phyloP scores from a whole-genome alignment of 1,140 invertebrate species.

The Sweltsa coloradensis region DNA sequence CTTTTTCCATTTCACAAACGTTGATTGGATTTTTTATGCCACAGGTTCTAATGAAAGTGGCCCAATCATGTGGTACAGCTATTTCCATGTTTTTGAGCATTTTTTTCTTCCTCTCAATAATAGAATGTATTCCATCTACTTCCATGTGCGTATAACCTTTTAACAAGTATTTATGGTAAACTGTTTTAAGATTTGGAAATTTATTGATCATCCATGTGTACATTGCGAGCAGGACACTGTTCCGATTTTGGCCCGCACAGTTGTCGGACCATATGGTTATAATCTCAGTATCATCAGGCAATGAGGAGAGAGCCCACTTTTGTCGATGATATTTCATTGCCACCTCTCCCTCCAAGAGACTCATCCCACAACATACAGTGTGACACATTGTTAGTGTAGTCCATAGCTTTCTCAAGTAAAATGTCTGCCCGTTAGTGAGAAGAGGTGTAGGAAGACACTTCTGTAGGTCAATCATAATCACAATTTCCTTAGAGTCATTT shows the following conservation, averaged over 20 bases:
- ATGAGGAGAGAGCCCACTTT: constrained; percentile 8
- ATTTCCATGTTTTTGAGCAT: constrained; percentile 1
- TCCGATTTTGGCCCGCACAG: constrained; percentile 12
- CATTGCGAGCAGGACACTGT: constrained; percentile 6
- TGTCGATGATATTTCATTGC: constrained; percentile 11
- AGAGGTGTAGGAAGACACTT: constrained; percentile 10
- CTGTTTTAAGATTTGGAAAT: constrained; percentile 6
- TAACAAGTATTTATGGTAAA: constrained; percentile 12
- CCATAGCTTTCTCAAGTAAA: constrained; percentile 10
- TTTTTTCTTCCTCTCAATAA: constrained; percentile 11
- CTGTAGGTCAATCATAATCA: constrained; percentile 9
- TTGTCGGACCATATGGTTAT: constrained; percentile 10
- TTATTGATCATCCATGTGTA: constrained; percentile 9
- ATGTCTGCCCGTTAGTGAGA: constrained; percentile 7
- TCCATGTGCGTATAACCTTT: constrained; percentile 13
- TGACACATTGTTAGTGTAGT: constrained; percentile 4
- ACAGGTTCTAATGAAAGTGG: too few species aligned
- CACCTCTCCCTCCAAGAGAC: constrained; percentile 9
- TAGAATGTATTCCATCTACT: constrained; percentile 7
- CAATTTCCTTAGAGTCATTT: constrained; percentile 5
- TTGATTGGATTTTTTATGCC: too few species aligned
- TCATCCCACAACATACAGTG: constrained; percentile 12
- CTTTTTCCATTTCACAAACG: too few species aligned
- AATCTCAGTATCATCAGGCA: constrained; percentile 6
- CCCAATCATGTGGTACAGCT: constrained; percentile 9